Conservation (phyloP, 2,113 vertebrate species). For the Boulengeromyrus knoepffleri region DNA sequence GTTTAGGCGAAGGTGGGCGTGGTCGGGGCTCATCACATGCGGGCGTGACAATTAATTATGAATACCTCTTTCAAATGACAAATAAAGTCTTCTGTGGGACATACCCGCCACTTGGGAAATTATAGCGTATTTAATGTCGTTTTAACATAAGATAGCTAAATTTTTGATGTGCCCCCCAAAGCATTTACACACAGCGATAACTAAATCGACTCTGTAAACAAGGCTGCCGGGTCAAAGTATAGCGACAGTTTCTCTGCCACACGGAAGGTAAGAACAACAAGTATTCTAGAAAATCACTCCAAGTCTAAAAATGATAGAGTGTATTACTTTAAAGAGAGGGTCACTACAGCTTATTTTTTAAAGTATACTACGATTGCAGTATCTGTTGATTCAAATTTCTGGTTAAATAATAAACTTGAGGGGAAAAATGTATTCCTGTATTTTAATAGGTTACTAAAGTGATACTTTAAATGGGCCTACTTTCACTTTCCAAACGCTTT, state of each 20-base stretch:
- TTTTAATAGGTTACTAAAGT: neutral
- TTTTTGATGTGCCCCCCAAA: neutral
- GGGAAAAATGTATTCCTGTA: neutral
- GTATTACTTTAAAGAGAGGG: neutral
- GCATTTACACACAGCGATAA: neutral
- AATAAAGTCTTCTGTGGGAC: neutral
- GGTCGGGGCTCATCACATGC: neutral
- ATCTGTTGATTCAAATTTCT: neutral
- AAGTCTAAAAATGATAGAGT: neutral
- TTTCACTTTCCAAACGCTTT: neutral
- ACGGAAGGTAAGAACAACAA: neutral
- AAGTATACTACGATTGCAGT: neutral
- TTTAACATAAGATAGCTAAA: neutral
- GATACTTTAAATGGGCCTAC: neutral
- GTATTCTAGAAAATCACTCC: neutral
- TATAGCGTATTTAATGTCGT: neutral
- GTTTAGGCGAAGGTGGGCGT: neutral
- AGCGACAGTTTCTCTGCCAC: neutral
- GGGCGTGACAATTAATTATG: neutral
- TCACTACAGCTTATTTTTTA: neutral
- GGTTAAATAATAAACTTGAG: neutral
- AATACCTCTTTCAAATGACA: neutral
- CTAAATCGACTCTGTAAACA: neutral
- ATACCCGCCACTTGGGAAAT: neutral
- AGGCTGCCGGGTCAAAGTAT: neutral